These are phyloP conservation scores for Syngnathus rostellatus DNA, from an alignment of 2,797 vertebrate genomes.

Conservation along the genomic window DNA sequence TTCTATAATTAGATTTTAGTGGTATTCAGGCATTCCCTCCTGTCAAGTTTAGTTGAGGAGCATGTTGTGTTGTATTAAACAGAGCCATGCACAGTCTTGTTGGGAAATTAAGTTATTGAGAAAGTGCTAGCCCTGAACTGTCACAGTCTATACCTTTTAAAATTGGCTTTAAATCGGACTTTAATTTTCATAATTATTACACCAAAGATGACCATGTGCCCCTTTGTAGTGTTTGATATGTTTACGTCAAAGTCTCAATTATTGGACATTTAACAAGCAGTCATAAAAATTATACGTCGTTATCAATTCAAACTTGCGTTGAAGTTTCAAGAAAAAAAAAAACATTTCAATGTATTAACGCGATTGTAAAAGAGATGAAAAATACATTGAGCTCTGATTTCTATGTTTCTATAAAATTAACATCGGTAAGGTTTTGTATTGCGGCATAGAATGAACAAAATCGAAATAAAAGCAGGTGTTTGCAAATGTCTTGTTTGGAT, in stretches of 20 bases:
- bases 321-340: neutral
- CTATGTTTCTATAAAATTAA: neutral
- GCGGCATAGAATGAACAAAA: neutral
- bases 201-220: neutral
- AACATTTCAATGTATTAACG: too few species aligned
- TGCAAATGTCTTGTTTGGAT: too few species aligned
- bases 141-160: too few species aligned
- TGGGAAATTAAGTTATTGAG: too few species aligned
- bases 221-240: neutral
- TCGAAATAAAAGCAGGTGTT: neutral
- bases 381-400: neutral
- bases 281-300: neutral
- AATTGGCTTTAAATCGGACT: too few species aligned
- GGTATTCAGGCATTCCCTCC: neutral
- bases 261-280: neutral
- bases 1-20: neutral
- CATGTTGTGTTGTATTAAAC: too few species aligned
- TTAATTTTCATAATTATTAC: too few species aligned
- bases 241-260: neutral
- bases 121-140: too few species aligned
- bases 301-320: neutral
- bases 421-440: neutral
- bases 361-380: neutral
- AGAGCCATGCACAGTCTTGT: too few species aligned
- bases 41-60: neutral